Percentiles rank a stretch among this genome's conserved stretches.
phyloP scores from a whole-genome alignment of 2,797 vertebrate species.

The Spheniscus humboldti region DNA sequence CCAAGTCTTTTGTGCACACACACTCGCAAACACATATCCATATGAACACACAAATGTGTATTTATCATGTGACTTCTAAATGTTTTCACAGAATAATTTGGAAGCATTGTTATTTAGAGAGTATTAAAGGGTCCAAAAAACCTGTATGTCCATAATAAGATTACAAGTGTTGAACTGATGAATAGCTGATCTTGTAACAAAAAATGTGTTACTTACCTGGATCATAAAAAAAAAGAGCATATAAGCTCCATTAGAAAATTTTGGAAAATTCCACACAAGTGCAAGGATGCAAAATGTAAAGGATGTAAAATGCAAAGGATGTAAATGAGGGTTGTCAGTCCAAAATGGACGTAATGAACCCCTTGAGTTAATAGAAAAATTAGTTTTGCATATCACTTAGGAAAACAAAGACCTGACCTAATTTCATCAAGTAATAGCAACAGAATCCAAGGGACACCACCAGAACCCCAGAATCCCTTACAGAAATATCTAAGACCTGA shows the following conservation, averaged over 20 bases:
- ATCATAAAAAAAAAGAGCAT: not conserved
- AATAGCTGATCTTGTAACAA: not conserved
- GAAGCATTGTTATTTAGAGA: not conserved
- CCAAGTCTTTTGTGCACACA: not conserved
- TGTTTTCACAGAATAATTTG: not conserved
- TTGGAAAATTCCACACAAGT: not conserved
- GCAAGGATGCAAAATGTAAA: not conserved
- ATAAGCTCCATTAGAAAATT: not conserved
- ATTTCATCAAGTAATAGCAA: not conserved
- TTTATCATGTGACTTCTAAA: not conserved
- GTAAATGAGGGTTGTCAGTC: not conserved
- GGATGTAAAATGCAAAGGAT: not conserved
- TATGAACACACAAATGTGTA: not conserved
- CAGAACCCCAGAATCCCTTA: not conserved
- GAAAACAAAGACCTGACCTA: not conserved
- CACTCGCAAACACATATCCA: not conserved
- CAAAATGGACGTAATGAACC: not conserved
- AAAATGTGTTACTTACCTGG: not conserved
- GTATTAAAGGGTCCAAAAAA: not conserved
- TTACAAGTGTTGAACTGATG: not conserved
- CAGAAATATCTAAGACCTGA: not conserved
- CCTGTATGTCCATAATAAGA: rapidly evolving
- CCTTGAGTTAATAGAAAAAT: not conserved
- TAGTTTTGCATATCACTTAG: not conserved
- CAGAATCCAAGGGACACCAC: not conserved